Evolutionary conservation across 1,140 invertebrate genomes (phyloP), one percentile per base, ranked within the genome.

Genomic region (Orius insidiosus): DNA sequence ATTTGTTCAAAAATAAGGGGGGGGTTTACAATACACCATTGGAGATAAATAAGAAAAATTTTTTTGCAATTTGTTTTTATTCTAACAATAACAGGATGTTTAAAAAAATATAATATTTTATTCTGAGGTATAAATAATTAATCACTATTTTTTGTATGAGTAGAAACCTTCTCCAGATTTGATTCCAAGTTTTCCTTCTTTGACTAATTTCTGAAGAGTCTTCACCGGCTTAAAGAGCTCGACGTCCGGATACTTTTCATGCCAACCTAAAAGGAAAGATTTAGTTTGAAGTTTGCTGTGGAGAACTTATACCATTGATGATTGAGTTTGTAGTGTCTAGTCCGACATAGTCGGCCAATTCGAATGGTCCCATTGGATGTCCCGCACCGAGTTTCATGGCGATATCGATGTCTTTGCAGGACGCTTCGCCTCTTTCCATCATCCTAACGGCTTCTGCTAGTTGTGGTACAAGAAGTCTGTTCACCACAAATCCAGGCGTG

Each of bases 101-200:
- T 24, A 24, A 24, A 24, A 24, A 24, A 24, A 24, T 24, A 24
- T n/a, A n/a, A 24, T 24, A 3, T 24, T 24, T 24, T 4, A 24
- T 24, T 24, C 24, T 24, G 24, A 24, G 24, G 24, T 24, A 24
- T 24, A 4, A 3, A 24, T 24, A 24, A 24, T 24, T 24, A n/a
- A 24, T 24, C 24, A 24, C 24, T 40, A 49, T 35, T 50, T 50
- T 24, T 51, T 51, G 24, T 90, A 85, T 53, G 77, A 77, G 59
- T 90, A 90, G 59, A 86, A 88, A 32, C 88, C 88, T 69, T 89
- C 79, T 1, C 87, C 87, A 38, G 75, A 63, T 61, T 93, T 93
- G 2, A 74, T 63, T 4, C 88, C 88, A 0, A 87, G 61, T 65
- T 88, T 89, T 19, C 82, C 82, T 58, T 87, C 76, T 9, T 63